Evolutionary conservation across 2,888 invertebrate genomes (phyloP).

Genomic region (Nasonovia ribisnigri): DNA sequence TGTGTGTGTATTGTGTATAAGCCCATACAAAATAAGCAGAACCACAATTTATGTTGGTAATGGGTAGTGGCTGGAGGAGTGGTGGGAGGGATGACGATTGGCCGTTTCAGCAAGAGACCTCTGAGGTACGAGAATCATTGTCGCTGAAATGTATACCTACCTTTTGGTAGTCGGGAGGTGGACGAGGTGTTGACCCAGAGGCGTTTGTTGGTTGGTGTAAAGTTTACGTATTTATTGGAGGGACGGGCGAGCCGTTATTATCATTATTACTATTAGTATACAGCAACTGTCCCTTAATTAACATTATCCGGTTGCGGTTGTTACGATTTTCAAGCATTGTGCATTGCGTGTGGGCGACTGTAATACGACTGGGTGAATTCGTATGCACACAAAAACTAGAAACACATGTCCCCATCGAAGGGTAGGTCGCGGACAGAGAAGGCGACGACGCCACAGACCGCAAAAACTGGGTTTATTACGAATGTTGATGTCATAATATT

Average conservation of each 20-base stretch:
- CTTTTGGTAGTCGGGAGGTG: not conserved
- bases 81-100: not conserved
- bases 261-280: not conserved
- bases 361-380: not conserved
- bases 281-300: conserved; percentile 49
- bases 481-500: conserved; percentile 32
- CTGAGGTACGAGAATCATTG: not conserved
- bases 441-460: not conserved
- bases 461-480: conserved; percentile 43
- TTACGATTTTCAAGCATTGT: conserved; percentile 16
- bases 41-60: not conserved
- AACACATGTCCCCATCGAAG: conserved; percentile 19
- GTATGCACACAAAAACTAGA: not conserved
- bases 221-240: not conserved
- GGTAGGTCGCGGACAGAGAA: not conserved
- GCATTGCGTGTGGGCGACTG: not conserved
- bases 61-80: not conserved
- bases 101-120: not conserved
- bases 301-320: conserved; percentile 52
- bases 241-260: not conserved
- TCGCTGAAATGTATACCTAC: not conserved
- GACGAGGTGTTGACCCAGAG: not conserved
- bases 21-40: not conserved
- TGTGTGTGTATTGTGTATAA: not conserved
- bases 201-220: not conserved